Base-by-base conservation (phyloP, 2,888 invertebrate species). In the Euzophera pinguis region DNA sequence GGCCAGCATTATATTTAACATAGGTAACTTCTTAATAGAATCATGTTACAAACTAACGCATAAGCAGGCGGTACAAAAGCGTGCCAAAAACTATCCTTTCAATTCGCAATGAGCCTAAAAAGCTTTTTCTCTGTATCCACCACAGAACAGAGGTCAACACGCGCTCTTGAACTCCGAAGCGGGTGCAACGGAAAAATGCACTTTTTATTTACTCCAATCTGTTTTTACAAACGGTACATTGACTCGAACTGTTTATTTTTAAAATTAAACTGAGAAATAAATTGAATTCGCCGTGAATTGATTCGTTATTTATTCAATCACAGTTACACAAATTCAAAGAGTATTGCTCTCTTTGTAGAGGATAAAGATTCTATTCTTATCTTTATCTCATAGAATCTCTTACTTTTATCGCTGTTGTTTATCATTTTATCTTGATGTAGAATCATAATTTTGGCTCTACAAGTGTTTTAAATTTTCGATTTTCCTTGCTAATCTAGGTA, bases 81-180 rank as follows among this genome's bases (percentile, higher is more conserved):
- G 22, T 22, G 22, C 5, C 5, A 22, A 22, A 22, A 22, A 22
- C 2, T 2, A 5, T 22, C 5, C 3, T 22, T 22, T 22, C 22
- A 3, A 22, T 22, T 22, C 22, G 22, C 22, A 5, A n/a, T n/a
- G 22, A 7, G 10, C 32, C 10, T 7, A 32, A 7, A 32, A 10
- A 32, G 32, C 32, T 32, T 32, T 32, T 32, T 32, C 10, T 32
- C 32, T 10, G 32, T 32, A 32, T 10, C 2, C 2, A 4, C 32
- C 8, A 32, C 8, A 2, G 8, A 9, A 32, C 39, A 38, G 35
- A 45, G 47, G 54, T 51, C 47, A 39, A 39, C 49, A 14, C n/a
- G 10, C 49, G 49, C 49, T 39, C 49, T 50, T 50, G 55, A 60
- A 45, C 49, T 50, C 22, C 34, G 60, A 55, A 62, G 58, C 37